Conservation (phyloP, 2,888 invertebrate species). For the Rhingia rostrata region DNA sequence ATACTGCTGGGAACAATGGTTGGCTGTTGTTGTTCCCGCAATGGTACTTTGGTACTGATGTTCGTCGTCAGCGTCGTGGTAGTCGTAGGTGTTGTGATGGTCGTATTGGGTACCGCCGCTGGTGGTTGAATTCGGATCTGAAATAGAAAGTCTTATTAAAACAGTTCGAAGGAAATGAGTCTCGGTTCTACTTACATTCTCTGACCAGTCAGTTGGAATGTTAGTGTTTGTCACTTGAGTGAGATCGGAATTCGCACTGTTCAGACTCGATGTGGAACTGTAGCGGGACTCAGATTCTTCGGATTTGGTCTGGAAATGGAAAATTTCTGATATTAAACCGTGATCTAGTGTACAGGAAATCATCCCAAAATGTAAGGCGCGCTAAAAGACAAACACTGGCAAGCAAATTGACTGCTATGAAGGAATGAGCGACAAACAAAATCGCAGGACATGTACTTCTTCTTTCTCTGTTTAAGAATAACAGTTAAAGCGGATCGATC, state of each 20-base stretch:
- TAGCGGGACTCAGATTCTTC: constrained; percentile 85
- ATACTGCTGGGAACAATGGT: constrained; percentile 78
- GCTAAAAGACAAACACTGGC: no score
- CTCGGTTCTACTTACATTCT: constrained; percentile 78
- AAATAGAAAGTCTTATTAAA: constrained; percentile 9
- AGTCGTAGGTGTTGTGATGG: constrained; percentile 72
- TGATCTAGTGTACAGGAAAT: not conserved
- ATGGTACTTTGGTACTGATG: constrained; percentile 81
- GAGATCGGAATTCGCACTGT: constrained; percentile 84
- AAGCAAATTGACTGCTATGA: no score
- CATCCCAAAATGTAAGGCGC: no score
- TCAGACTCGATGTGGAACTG: constrained; percentile 87
- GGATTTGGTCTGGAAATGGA: constrained; percentile 79
- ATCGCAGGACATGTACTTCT: no score
- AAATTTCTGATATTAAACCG: not conserved
- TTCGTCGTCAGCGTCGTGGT: constrained; percentile 73
- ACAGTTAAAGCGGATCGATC: no score
- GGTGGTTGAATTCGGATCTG: constrained; percentile 78
- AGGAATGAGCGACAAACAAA: no score
- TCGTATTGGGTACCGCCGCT: constrained; percentile 48
- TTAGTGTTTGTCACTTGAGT: constrained; percentile 74
- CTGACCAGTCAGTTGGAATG: constrained; percentile 80
- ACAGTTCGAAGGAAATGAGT: not conserved
- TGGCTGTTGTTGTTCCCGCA: constrained; percentile 83
- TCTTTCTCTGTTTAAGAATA: no score